Percentiles rank a stretch among this genome's conserved stretches.
Evolutionary conservation across 2,888 invertebrate genomes (phyloP).

Genomic region (Napeogenes inachia): DNA sequence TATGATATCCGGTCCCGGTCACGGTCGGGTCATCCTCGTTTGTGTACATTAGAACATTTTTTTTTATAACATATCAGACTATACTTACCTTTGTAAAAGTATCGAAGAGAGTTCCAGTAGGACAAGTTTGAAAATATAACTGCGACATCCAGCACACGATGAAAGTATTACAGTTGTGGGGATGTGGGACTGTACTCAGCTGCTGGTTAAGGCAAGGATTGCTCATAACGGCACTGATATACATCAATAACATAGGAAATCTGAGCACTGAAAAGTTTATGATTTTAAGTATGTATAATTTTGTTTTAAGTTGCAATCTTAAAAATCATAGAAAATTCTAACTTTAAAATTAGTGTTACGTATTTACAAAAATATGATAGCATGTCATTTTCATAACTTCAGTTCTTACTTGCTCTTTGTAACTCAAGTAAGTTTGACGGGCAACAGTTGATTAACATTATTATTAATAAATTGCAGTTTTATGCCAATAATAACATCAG

Average conservation of each 20-base stretch:
- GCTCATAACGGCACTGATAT: constrained; percentile 15
- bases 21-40: too few species aligned
- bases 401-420: too few species aligned
- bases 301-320: neutral
- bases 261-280: constrained; percentile 22
- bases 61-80: neutral
- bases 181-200: constrained; percentile 26
- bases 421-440: too few species aligned
- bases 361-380: too few species aligned
- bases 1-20: too few species aligned
- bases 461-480: too few species aligned
- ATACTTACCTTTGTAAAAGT: constrained; percentile 31
- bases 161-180: constrained; percentile 27
- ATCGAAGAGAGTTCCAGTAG: constrained; percentile 29
- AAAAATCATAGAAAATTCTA: too few species aligned
- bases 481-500: too few species aligned
- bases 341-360: too few species aligned
- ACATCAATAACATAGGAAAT: constrained; percentile 25
- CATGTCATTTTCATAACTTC: too few species aligned
- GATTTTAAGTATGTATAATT: neutral
- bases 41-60: too few species aligned
- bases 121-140: constrained; percentile 25
- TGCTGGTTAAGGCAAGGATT: constrained; percentile 28
- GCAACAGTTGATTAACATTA: too few species aligned
- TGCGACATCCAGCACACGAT: constrained; percentile 31